Percentiles rank a stretch among this genome's conserved stretches.
These are phyloP conservation scores for Neoitamus cyanurus DNA, from an alignment of 2,888 invertebrate species.

Conservation along the genomic window DNA sequence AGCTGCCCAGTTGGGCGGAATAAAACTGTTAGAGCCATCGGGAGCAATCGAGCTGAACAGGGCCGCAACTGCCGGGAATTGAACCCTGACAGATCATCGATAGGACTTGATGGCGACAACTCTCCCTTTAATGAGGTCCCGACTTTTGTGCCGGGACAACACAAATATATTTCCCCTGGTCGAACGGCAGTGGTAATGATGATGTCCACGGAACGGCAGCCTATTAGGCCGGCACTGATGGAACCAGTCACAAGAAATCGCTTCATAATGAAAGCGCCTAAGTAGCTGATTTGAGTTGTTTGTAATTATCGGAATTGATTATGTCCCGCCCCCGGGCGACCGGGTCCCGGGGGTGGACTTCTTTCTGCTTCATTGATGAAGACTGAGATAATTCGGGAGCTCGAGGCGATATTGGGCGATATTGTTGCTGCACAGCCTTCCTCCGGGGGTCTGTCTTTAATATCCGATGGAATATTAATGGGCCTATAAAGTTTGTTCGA, in stretches of 20 bases:
- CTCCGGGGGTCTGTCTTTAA: not conserved
- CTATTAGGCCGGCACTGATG: not conserved
- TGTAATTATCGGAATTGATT: conserved; percentile 43
- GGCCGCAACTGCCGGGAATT: conserved; percentile 24
- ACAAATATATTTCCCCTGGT: not conserved
- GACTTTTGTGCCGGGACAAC: conserved; percentile 29
- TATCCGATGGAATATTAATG: conserved; percentile 33
- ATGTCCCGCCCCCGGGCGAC: not conserved
- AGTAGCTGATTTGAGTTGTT: conserved; percentile 41
- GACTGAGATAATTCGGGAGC: conserved; percentile 16
- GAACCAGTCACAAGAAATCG: conserved; percentile 12
- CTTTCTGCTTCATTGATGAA: not conserved
- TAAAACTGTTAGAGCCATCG: conserved; percentile 24
- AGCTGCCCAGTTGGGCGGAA: conserved; percentile 11
- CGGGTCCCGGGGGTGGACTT: not conserved
- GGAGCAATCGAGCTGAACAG: conserved; percentile 37
- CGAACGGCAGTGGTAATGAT: conserved; percentile 25
- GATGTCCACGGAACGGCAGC: not conserved
- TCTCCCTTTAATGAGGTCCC: conserved; percentile 36
- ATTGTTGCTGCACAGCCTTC: not conserved
- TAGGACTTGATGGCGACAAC: conserved; percentile 45
- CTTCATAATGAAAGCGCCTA: conserved; percentile 41
- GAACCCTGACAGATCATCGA: conserved; percentile 44
- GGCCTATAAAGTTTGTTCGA: not conserved
- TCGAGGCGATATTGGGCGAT: not conserved